phyloP scores from a whole-genome alignment of 2,113 vertebrate genomes.

The Aix galericulata region DNA sequence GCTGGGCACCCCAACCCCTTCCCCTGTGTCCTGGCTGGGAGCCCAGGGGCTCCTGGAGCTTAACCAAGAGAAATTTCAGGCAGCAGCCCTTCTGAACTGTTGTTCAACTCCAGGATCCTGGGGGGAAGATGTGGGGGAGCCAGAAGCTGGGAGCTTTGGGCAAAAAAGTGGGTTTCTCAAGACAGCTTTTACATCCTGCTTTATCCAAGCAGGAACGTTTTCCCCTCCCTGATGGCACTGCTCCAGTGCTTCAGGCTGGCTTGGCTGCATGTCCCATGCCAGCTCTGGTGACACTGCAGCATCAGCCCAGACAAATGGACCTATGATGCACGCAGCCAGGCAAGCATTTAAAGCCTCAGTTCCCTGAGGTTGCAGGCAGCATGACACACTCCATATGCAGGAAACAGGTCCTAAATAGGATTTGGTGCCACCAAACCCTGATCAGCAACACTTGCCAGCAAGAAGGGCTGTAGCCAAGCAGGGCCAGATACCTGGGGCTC shows the following conservation, averaged over 20 bases:
- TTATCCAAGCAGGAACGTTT: background rate
- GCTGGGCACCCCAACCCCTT: background rate
- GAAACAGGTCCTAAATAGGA: too few relatives aligned
- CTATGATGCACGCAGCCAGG: too few relatives aligned
- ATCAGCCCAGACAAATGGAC: background rate
- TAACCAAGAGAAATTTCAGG: background rate
- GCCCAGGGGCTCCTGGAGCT: background rate
- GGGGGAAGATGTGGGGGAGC: background rate
- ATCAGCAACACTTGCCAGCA: background rate
- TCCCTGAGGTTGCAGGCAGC: too few relatives aligned
- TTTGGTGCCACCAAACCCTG: too few relatives aligned
- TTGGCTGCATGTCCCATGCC: background rate
- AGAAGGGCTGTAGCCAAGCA: background rate
- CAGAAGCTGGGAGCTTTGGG: background rate
- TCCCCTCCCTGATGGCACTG: background rate
- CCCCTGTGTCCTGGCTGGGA: background rate
- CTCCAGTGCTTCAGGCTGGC: background rate
- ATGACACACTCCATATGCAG: too few relatives aligned
- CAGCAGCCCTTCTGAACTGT: background rate
- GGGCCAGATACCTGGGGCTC: background rate
- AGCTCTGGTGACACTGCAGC: background rate
- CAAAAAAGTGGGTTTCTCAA: background rate
- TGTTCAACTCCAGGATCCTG: background rate
- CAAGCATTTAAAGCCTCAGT: too few relatives aligned
- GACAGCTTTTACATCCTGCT: background rate